Evolutionary conservation across 2,888 invertebrate species (phyloP), one percentile per base, ranked within the genome.

Genomic region (Spialia ferax): DNA sequence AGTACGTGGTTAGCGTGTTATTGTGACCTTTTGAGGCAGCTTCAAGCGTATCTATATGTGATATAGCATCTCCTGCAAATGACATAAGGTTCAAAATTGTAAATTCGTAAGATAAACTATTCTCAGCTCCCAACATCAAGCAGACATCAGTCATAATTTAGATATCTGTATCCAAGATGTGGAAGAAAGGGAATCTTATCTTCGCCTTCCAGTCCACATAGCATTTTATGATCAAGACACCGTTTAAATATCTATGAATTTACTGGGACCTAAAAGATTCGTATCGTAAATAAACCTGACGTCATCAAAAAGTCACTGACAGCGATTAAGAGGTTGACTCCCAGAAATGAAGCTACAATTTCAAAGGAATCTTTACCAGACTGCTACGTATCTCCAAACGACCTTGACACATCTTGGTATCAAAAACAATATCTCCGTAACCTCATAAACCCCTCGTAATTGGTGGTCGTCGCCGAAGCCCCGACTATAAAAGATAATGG

Each of bases 401-500:
- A 35, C 50, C 62, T 7, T 50, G 52, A 18, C 35, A 42, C 63
- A 23, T 54, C 61, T 62, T 52, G 11, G 42, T 26, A 63, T 54
- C 63, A 26, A 54, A 52, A 54, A 54, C 63, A 63, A 63, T 54
- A 54, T 63, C 42, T 63, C 29, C 42, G 26, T 42, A 54, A 54
- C 35, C 62, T 50, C 63, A 54, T 20, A 63, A 48, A 63, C 35
- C 26, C 63, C 63, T 63, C 35, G 63, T 63, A 63, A 63, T 63
- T 63, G 63, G 54, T 54, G 63, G 63, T 63, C 63, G 38, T 35
- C 62, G 63, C 52, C 62, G 63, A 54, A 54, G 54, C 63, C 32
- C 52, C 62, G 50, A 52, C 62, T 54, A 63, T 63, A 63, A 63
- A 63, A 63, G 63, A 63, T 63, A 63, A 63, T 63, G 63, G 63